These are phyloP conservation scores for Ageneiosus marmoratus DNA, from an alignment of 2,113 vertebrate genomes.

Conservation along the genomic window DNA sequence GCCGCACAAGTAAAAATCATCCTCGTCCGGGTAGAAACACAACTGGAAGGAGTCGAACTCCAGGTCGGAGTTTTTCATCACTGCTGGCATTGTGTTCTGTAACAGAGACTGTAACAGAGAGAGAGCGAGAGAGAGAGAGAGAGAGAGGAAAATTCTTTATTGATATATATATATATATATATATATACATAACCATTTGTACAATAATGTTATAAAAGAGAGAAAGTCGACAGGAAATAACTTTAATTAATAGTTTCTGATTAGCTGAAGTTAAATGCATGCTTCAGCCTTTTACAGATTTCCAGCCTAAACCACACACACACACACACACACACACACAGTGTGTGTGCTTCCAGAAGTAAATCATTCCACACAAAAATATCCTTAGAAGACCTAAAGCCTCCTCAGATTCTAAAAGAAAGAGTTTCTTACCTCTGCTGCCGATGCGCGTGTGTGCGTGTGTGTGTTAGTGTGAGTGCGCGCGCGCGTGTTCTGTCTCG, in stretches of 20 bases:
- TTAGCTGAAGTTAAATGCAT: not conserved
- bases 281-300: not conserved
- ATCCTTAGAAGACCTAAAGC: not conserved
- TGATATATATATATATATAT: too few species aligned
- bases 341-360: not conserved
- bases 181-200: too few species aligned
- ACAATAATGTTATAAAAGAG: too few species aligned
- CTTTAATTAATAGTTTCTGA: too few species aligned
- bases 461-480: not conserved
- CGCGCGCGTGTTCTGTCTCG: conserved; percentile 4
- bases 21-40: conserved; percentile 97
- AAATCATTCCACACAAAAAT: not conserved
- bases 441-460: not conserved
- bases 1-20: conserved; percentile 95
- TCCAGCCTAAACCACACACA: not conserved
- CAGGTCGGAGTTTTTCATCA: conserved; percentile 92
- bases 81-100: conserved; percentile 84
- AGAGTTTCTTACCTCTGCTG: not conserved
- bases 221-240: too few species aligned
- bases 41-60: conserved; percentile 98
- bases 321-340: not conserved
- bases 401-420: not conserved
- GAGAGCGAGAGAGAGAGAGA: conserved; percentile 46
- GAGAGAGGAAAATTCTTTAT: too few species aligned
- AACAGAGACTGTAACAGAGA: conserved; percentile 57